Evolutionary conservation across 2,888 invertebrate species (phyloP), one percentile per base, ranked within the genome.

Genomic region (Plebejus anna): DNA sequence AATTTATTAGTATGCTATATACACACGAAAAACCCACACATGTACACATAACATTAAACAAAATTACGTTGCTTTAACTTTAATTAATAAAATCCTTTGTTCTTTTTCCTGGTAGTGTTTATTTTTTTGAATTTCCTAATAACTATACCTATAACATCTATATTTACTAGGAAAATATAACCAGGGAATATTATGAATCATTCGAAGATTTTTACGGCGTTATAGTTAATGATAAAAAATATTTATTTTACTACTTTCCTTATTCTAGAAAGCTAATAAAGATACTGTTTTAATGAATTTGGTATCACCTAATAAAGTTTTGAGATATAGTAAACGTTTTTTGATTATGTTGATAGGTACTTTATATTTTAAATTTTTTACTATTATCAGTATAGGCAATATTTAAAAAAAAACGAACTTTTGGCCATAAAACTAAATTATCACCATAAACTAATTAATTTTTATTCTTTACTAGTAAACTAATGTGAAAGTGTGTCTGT

Each of bases 51-150:
- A 66, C 3, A 61, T 61, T 61, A 28, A 11, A 61, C 61, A 22
- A 71, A 71, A 71, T 72, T 47, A 47, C 47, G 47, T 11, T 72
- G 47, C 72, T 47, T 72, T 72, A 72, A 47, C 42, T 72, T 16
- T 22, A 13, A 66, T 66, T 13, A 66, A 13, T 42, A 72, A 47
- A 72, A 4, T 47, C 47, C 72, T 42, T 72, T 72, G 72, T 72
- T 72, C 42, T 42, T 22, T 42, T 72, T 72, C 72, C 47, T 72
- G 72, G 72, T 72, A 72, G 22, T 47, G 22, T 42, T 72, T 28
- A 72, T 72, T 72, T 72, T 72, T 72, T 47, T 72, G 2, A 22
- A n/a, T 47, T 42, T 22, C 72, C 22, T 11, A 72, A 66, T 66
- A 66, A 66, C 4, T 66, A 16, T 66, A n/a, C n/a, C n/a, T n/a